These are phyloP conservation scores for Proterorhinus semilunaris DNA, from an alignment of 2,113 vertebrate genomes.

Conservation along the genomic window DNA sequence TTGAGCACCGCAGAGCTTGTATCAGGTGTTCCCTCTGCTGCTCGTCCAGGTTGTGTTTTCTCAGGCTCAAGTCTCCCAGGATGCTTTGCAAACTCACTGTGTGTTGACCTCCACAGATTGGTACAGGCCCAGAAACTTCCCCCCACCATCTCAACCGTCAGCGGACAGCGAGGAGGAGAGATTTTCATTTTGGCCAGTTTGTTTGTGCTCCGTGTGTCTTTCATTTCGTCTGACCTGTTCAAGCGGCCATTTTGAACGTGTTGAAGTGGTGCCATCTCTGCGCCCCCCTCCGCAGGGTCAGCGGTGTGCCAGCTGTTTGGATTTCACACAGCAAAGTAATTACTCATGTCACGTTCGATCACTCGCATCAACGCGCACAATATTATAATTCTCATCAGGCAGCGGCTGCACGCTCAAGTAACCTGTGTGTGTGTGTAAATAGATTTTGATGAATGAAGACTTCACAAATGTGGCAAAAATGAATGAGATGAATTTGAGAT, in stretches of 20 bases:
- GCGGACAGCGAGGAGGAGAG: constrained; percentile 13
- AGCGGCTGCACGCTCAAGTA: constrained; percentile 3
- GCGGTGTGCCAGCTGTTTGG: constrained; percentile 53
- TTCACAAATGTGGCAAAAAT: background rate
- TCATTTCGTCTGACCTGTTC: constrained; percentile 35
- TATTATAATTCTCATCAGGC: constrained; percentile 47
- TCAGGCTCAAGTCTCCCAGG: constrained; percentile 64
- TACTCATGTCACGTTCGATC: constrained; percentile 50
- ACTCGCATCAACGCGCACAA: constrained; percentile 31
- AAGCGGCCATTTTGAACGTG: constrained; percentile 38
- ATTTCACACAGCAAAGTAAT: constrained; percentile 54
- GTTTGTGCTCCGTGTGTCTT: constrained; percentile 18
- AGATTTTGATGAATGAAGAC: constrained; percentile 7
- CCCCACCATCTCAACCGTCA: constrained; percentile 31
- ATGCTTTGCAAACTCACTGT: constrained; percentile 54
- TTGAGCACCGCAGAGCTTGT: constrained; percentile 60
- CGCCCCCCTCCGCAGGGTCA: constrained; percentile 61
- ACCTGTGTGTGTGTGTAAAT: background rate
- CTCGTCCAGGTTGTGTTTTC: constrained; percentile 69
- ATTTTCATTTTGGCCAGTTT: constrained; percentile 8
- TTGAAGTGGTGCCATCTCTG: constrained; percentile 53
- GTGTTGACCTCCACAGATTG: constrained; percentile 75
- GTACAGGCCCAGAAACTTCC: constrained; percentile 50
- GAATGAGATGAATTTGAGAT: background rate
- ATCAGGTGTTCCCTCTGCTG: constrained; percentile 72